Evolutionary conservation across 1,140 invertebrate genomes (phyloP).

Genomic region (Zaprionus tsacasi): DNA sequence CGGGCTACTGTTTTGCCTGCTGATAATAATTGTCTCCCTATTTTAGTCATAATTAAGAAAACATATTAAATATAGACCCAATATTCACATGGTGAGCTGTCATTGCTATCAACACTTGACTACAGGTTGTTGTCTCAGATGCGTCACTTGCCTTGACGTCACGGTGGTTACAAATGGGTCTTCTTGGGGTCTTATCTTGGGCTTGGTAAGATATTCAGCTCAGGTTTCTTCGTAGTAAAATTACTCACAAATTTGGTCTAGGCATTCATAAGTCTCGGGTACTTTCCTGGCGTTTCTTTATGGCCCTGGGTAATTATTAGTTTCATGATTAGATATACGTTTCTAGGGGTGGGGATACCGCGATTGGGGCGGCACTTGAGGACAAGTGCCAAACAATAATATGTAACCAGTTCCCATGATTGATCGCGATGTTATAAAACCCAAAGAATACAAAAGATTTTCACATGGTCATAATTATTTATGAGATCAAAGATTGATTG

Average conservation of each 20-base stretch:
- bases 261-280: neutral
- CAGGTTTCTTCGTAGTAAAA: conserved; percentile 18
- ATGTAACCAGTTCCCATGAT: conserved; percentile 8
- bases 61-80: conserved; percentile 11
- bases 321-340: conserved; percentile 30
- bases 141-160: conserved; percentile 52
- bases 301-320: conserved; percentile 8
- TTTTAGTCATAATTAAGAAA: conserved; percentile 39
- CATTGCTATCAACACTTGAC: conserved; percentile 63
- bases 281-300: conserved; percentile 21
- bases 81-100: neutral
- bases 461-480: neutral
- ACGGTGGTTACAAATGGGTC: conserved; percentile 12
- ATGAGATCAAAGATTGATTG: conserved; percentile 25
- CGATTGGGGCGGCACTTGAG: neutral
- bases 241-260: conserved; percentile 32
- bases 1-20: conserved; percentile 27
- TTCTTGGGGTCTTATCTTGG: conserved; percentile 6
- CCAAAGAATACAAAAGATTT: conserved; percentile 2
- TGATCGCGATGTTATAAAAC: neutral
- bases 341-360: neutral
- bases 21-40: conserved; percentile 13
- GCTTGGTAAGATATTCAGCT: neutral
- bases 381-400: neutral
- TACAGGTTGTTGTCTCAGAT: conserved; percentile 47